Base-by-base conservation (phyloP, 2,888 invertebrate species). In the Alentia gelatinosa region DNA sequence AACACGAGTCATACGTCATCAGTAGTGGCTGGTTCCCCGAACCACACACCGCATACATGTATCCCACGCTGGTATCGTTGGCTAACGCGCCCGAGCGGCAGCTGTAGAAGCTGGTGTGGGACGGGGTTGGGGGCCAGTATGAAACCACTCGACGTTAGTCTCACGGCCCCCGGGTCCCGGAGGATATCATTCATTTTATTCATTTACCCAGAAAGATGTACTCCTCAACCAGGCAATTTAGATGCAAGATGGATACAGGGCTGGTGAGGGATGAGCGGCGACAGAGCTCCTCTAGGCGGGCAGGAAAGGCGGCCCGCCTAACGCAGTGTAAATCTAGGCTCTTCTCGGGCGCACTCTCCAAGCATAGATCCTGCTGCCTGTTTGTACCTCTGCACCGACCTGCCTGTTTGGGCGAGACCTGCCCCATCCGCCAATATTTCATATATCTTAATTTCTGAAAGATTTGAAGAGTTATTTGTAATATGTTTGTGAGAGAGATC, bases 161-260 rank as follows among this genome's bases (percentile, higher is more conserved):
- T n/a, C 56, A 4, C 5, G 56, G 56, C 56, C n/a, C 56, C 56
- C 19, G 56, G 56, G 56, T 56, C 79, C 79, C 79, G 15, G 39
- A 35, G 79, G 79, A 79, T 79, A 79, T 79, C 79, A 79, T 79
- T 79, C 79, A 79, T 79, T 79, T 79, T 79, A 79, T 79, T 79
- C 79, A 79, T 79, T 79, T 79, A 79, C 79, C 79, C 79, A 79
- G 79, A 79, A 79, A 79, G 79, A 79, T 79, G 79, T 79, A 79
- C 79, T 79, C 39, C 79, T 79, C 79, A 79, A 79, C 79, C 79
- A 79, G 79, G 79, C 79, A 79, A 79, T 79, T 79, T 79, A 79
- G 79, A 79, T 79, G 79, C 79, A 79, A 79, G 79, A 79, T 79
- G 79, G 39, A 79, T 79, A 79, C 79, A 23, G 79, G 15, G 37